Conservation (phyloP, 2,888 invertebrate genomes). For the Acleris holmiana region DNA sequence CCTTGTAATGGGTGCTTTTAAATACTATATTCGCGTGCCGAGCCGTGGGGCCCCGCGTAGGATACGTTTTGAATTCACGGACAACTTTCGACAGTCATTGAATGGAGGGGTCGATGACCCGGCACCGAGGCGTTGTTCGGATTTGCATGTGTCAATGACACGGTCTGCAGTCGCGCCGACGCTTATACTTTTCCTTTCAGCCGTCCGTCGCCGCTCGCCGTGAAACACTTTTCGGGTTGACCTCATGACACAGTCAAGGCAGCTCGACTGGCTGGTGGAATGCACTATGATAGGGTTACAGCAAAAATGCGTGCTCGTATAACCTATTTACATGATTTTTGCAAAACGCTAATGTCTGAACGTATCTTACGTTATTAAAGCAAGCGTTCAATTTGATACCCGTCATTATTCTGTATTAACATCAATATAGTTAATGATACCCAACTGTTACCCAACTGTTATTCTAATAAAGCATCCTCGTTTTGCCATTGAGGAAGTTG, state of each 20-base stretch:
- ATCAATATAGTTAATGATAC: background rate
- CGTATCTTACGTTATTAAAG: no score
- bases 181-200: constrained; percentile 81
- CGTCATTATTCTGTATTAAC: background rate
- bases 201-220: constrained; percentile 57
- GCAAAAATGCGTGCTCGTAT: background rate
- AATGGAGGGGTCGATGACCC: constrained; percentile 79
- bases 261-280: constrained; percentile 31
- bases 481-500: constrained; percentile 28
- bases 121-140: constrained; percentile 70
- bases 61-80: constrained; percentile 64
- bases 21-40: constrained; percentile 61
- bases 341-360: background rate
- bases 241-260: constrained; percentile 70
- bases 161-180: constrained; percentile 64
- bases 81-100: constrained; percentile 83
- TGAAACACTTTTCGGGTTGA: constrained; percentile 73
- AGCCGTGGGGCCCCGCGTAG: constrained; percentile 59
- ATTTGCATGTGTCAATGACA: constrained; percentile 84
- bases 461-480: constrained; percentile 8
- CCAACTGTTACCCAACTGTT: background rate
- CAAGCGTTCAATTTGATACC: background rate
- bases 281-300: constrained; percentile 10
- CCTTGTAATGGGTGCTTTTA: constrained; percentile 61
- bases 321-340: constrained; percentile 1